These are phyloP conservation scores for Noctua pronuba DNA, from an alignment of 2,888 invertebrate species.

Conservation along the genomic window DNA sequence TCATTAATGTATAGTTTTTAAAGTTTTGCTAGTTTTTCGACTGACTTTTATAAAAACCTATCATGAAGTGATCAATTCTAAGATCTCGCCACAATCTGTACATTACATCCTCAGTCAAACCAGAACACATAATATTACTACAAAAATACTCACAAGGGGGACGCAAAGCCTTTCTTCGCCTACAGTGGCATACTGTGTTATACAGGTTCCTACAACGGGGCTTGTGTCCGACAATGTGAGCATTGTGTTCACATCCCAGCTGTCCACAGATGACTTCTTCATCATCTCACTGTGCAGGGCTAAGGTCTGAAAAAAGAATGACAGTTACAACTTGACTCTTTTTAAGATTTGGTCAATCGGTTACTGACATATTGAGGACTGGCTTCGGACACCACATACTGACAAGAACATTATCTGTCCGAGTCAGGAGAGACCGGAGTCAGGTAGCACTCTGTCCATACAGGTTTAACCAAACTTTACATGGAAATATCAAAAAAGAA, in stretches of 20 bases:
- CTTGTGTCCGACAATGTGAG: constrained; percentile 83
- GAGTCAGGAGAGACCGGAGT: background rate
- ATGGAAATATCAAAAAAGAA: background rate
- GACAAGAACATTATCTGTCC: background rate
- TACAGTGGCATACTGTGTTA: constrained; percentile 78
- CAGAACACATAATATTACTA: background rate
- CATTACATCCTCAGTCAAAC: background rate
- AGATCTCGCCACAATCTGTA: background rate
- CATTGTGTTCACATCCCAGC: constrained; percentile 85
- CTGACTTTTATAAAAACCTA: background rate
- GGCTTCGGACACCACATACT: background rate
- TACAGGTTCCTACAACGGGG: constrained; percentile 80
- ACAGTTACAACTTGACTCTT: background rate
- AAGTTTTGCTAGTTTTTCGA: background rate
- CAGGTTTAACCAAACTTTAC: background rate
- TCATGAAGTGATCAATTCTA: background rate
- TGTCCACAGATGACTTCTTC: constrained; percentile 85
- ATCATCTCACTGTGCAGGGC: constrained; percentile 87
- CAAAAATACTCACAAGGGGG: constrained; percentile 79
- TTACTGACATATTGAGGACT: background rate
- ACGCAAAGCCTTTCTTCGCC: constrained; percentile 85
- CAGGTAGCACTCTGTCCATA: background rate
- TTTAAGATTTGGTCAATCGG: background rate
- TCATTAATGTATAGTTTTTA: background rate
- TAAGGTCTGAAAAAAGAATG: constrained; percentile 79